Percentiles rank a stretch among this genome's conserved stretches.
Evolutionary conservation across 2,113 vertebrate species (phyloP).

Genomic region (Tetrax tetrax): DNA sequence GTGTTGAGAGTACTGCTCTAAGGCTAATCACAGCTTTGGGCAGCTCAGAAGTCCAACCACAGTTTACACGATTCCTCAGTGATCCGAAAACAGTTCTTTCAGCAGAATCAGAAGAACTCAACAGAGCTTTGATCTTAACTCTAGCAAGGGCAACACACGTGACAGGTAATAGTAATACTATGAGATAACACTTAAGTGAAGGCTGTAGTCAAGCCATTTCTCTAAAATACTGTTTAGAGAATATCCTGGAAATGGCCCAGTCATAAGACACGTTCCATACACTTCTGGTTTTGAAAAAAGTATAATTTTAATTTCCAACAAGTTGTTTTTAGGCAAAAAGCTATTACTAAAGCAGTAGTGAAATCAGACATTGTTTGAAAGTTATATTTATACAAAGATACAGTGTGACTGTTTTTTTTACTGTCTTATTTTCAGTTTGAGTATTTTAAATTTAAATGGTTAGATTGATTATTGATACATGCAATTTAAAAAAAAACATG

Average conservation of each 20-base stretch:
- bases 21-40: slow-evolving; percentile 94
- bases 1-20: slow-evolving; percentile 96
- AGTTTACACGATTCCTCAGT: slow-evolving; percentile 96
- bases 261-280: not conserved
- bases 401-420: not conserved
- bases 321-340: not conserved
- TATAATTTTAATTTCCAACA: not conserved
- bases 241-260: not conserved
- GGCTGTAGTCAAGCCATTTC: not conserved
- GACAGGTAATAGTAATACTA: slow-evolving; percentile 80
- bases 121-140: slow-evolving; percentile 94
- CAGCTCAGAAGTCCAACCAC: slow-evolving; percentile 95
- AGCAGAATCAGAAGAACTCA: slow-evolving; percentile 95
- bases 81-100: slow-evolving; percentile 97
- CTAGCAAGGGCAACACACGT: slow-evolving; percentile 96
- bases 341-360: not conserved
- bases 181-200: not conserved
- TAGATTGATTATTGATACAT: not conserved
- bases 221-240: not conserved
- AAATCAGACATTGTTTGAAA: not conserved
- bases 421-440: not conserved
- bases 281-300: not conserved
- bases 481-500: not conserved
- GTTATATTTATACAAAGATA: not conserved
- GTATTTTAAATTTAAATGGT: not conserved